Base-by-base conservation (phyloP, 2,888 invertebrate species). In the Dichetophora obliterata region DNA sequence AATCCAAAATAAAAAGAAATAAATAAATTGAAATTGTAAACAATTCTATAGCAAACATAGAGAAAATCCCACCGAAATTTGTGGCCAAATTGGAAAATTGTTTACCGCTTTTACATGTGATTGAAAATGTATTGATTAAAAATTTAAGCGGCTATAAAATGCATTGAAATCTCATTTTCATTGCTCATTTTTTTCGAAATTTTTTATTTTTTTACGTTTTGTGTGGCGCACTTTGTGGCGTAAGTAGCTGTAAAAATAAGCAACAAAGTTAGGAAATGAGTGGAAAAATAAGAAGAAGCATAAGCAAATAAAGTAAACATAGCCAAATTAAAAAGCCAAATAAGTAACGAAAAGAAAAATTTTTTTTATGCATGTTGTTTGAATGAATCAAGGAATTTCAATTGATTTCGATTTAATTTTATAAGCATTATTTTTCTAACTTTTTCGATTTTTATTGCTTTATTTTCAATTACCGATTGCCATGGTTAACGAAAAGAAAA, bases 401-500 rank as follows among this genome's bases (percentile, higher is more conserved):
- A 37, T 37, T 37, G 37, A 37, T 37, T 37, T 37, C 37, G 37
- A 37, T 37, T 37, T 37, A 37, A 37, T 37, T 37, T 37, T 31
- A 31, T 31, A 4, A 4, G 3, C 5, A 31, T 31, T 37, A 37
- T 37, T 37, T 37, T 37, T 37, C 6, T 37, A 37, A 37, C 37
- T 37, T 37, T 37, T 54, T 54, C 52, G 54, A 4, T 19, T 54
- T 54, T n/a, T 37, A 54, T 54, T 4, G 22, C n/a, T 54, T 16
- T 54, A 19, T 54, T 19, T 54, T 65, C 68, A 48, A 50, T 68
- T 48, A 68, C 50, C 68, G 48, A 68, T 61, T 61, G n/a, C 61
- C 19, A 37, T 37, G 37, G 37, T 37, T 37, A 37, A 37, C 37
- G 37, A 8, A 8, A 37, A 37, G 37, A 8, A 37, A 37, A 37